Conservation (phyloP, 2,888 invertebrate genomes). For the Scaptodrosophila latifasciaeformis region DNA sequence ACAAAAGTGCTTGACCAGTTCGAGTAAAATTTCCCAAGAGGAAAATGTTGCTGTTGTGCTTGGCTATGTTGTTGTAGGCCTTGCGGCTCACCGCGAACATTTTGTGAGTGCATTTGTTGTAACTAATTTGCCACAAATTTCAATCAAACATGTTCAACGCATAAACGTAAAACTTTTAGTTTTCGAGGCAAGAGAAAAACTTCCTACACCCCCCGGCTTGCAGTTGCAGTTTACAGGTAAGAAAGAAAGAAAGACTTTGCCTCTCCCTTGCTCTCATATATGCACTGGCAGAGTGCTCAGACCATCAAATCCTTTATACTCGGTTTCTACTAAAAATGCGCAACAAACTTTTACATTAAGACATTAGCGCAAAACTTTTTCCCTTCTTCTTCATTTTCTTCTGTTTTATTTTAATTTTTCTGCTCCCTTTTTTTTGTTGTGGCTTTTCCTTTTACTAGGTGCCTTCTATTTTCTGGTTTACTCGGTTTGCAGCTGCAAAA, state of each 20-base stretch:
- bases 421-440: too few species aligned
- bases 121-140: constrained; percentile 66
- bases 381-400: background rate
- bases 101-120: background rate
- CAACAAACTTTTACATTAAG: constrained; percentile 68
- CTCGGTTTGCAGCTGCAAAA: constrained; percentile 52
- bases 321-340: constrained; percentile 20
- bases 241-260: background rate
- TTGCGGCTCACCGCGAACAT: too few species aligned
- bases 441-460: too few species aligned
- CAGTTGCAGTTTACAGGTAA: constrained; percentile 50
- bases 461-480: too few species aligned
- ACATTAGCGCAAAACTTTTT: constrained; percentile 61
- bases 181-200: constrained; percentile 35
- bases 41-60: too few species aligned
- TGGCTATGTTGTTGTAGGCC: too few species aligned
- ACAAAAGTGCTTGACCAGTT: too few species aligned
- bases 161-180: constrained; percentile 8
- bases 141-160: constrained; percentile 60
- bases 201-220: too few species aligned
- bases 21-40: too few species aligned
- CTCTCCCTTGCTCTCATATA: background rate
- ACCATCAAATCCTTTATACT: constrained; percentile 3
- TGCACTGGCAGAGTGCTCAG: too few species aligned
- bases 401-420: constrained; percentile 40